Conservation (phyloP, 2,113 vertebrate species). For the Mustelus asterias region DNA sequence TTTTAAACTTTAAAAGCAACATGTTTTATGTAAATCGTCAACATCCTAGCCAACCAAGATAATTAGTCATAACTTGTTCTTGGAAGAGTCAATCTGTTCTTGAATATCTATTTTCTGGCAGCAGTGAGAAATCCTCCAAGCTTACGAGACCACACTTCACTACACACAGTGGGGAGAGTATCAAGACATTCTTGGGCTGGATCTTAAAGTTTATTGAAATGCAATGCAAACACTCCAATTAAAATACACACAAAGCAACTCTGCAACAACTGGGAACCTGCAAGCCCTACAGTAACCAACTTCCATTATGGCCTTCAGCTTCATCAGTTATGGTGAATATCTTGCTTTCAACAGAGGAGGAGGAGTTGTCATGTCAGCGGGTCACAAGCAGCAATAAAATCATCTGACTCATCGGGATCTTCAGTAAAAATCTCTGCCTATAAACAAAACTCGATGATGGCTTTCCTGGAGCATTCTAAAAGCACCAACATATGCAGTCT, state of each 20-base stretch:
- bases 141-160: not conserved
- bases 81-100: not conserved
- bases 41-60: not conserved
- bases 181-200: not conserved
- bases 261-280: not conserved
- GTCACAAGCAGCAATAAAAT: not conserved
- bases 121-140: not conserved
- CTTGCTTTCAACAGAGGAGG: not conserved
- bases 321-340: not conserved
- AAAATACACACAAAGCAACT: not conserved
- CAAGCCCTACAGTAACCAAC: not conserved
- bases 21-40: not conserved
- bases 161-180: not conserved
- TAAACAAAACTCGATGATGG: not conserved
- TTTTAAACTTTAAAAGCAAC: not conserved
- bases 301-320: not conserved
- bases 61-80: constrained; percentile 19
- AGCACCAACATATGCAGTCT: not conserved
- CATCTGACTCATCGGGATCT: not conserved
- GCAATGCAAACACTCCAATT: not conserved
- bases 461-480: not conserved
- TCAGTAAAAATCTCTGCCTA: not conserved
- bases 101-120: not conserved
- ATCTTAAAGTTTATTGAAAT: not conserved
- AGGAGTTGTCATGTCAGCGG: not conserved